Conservation (phyloP, 2,888 invertebrate species). For the Trichogramma evanescens region DNA sequence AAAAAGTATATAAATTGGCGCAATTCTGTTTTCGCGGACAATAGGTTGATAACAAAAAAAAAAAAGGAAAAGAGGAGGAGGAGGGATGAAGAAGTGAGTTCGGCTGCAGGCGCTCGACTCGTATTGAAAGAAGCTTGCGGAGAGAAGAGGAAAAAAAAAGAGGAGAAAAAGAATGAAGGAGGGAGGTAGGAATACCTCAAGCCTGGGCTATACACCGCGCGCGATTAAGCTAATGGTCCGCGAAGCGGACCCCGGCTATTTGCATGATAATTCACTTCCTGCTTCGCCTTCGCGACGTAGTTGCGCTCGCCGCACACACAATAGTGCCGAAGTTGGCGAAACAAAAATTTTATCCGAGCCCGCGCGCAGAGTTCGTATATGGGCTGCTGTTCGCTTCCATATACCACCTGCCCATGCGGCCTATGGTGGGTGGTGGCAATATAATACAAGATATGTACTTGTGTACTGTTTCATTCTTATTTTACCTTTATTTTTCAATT, state of each 20-base stretch:
- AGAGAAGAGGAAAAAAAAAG: neutral
- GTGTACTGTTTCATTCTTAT: neutral
- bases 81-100: neutral
- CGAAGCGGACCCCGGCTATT: conserved; percentile 32
- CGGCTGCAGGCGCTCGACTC: neutral
- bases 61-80: neutral
- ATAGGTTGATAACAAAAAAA: neutral
- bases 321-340: conserved; percentile 25
- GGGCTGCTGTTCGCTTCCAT: neutral
- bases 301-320: no score
- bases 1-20: no score
- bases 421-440: no score
- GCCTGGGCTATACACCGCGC: neutral
- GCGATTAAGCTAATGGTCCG: conserved; percentile 38
- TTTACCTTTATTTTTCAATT: neutral
- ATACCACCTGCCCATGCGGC: neutral
- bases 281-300: conserved; percentile 9
- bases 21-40: no score
- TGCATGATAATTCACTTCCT: conserved; percentile 37
- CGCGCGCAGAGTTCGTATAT: neutral
- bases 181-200: neutral
- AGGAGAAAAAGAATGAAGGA: neutral
- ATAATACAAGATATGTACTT: neutral
- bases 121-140: neutral
- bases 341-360: conserved; percentile 23